Evolutionary conservation across 2,113 vertebrate genomes (phyloP).

Genomic region (Gulo gulo): DNA sequence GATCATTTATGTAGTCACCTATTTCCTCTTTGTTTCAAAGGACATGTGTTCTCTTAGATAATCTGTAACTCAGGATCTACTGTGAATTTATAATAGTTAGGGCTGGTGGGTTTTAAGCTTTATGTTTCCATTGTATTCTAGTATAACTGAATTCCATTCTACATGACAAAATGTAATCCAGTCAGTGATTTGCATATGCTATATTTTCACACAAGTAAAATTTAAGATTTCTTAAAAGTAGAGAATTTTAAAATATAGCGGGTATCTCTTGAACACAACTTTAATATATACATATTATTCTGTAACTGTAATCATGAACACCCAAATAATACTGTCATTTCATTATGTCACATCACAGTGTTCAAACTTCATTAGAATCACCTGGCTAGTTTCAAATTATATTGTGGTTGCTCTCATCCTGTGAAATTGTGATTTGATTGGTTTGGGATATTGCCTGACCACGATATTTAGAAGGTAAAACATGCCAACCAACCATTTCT

Average conservation of each 20-base stretch:
- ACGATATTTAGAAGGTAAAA: background rate
- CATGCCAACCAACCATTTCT: background rate
- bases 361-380: background rate
- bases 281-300: background rate
- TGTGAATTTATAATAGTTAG: constrained; percentile 75
- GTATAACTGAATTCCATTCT: background rate
- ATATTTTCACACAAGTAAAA: background rate
- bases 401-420: background rate
- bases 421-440: background rate
- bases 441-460: background rate
- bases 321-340: background rate
- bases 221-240: background rate
- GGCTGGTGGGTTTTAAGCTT: constrained; percentile 60
- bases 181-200: background rate
- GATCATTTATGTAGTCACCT: constrained; percentile 70
- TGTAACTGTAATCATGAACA: background rate
- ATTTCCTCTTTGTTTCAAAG: constrained; percentile 59
- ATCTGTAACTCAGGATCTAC: constrained; percentile 52
- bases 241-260: background rate
- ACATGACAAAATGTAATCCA: constrained; percentile 31
- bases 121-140: constrained; percentile 52
- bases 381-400: background rate
- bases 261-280: background rate
- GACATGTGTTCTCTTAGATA: constrained; percentile 72
- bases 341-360: background rate